These are phyloP conservation scores for Drosophila tanythrix DNA, from an alignment of 2,888 invertebrate genomes.

Conservation along the genomic window DNA sequence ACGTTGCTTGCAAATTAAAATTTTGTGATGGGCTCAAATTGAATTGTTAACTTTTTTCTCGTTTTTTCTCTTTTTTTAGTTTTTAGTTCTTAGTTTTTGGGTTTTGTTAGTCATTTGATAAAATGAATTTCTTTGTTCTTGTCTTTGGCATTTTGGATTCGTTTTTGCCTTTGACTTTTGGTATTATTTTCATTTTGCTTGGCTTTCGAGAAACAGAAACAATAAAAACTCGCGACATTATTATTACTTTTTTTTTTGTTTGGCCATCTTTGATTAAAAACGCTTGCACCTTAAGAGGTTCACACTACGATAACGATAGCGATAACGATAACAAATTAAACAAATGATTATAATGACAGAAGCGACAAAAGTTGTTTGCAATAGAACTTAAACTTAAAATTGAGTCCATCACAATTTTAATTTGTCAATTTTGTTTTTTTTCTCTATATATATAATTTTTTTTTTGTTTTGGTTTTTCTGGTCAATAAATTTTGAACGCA, in stretches of 20 bases:
- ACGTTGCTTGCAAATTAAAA: constrained; percentile 74
- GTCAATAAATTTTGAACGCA: constrained; percentile 58
- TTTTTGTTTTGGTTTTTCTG: constrained; percentile 28
- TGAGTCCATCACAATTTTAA: constrained; percentile 83
- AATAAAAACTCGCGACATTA: constrained; percentile 64
- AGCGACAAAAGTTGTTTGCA: constrained; percentile 56
- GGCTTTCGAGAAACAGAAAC: constrained; percentile 64
- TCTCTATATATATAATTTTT: background rate
- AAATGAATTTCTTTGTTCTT: constrained; percentile 33
- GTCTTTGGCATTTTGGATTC: constrained; percentile 38
- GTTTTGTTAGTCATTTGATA: constrained; percentile 8
- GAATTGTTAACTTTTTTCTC: constrained; percentile 29
- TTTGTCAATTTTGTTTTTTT: constrained; percentile 62
- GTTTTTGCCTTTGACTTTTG: constrained; percentile 17
- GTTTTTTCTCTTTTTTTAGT: background rate
- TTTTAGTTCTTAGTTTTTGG: constrained; percentile 11
- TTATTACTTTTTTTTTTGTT: constrained; percentile 10
- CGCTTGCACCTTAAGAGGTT: constrained; percentile 81
- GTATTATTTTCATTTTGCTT: constrained; percentile 27
- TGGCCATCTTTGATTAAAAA: constrained; percentile 84
- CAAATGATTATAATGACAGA: constrained; percentile 41
- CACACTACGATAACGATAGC: constrained; percentile 39
- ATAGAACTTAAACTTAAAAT: constrained; percentile 72
- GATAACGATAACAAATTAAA: constrained; percentile 36
- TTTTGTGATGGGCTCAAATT: constrained; percentile 84